Conservation (phyloP, 1,140 invertebrate genomes). For the Heliconius hermathena region DNA sequence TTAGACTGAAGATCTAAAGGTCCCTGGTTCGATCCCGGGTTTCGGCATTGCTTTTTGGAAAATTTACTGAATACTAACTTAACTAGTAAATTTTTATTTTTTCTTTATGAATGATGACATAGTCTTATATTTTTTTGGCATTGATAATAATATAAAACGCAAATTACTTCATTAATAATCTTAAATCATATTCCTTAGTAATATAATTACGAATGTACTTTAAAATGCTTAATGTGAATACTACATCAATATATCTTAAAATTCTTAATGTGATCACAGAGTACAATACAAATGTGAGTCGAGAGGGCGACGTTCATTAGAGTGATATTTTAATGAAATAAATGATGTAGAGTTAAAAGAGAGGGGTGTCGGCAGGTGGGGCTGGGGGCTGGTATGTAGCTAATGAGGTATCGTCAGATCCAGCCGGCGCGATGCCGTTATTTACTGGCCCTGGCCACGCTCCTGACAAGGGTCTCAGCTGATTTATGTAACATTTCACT, state of each 20-base stretch:
- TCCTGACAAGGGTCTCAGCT: conserved; percentile 65
- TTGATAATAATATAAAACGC: not conserved
- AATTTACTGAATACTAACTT: not conserved
- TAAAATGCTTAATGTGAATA: conserved; percentile 7
- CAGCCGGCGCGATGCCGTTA: conserved; percentile 60
- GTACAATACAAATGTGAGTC: conserved; percentile 23
- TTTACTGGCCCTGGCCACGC: conserved; percentile 55
- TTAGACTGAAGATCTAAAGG: not conserved
- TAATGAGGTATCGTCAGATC: conserved; percentile 53
- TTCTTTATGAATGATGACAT: too few relatives aligned
- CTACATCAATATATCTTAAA: conserved; percentile 1
- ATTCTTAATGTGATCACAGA: conserved; percentile 14
- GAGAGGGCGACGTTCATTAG: conserved; percentile 32
- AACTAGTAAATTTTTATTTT: too few relatives aligned
- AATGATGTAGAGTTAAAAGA: conserved; percentile 32
- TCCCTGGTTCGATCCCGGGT: conserved; percentile 3
- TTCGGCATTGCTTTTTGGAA: not conserved
- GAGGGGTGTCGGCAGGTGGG: conserved; percentile 32
- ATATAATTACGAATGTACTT: conserved; percentile 8
- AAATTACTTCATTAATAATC: not conserved
- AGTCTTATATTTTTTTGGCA: too few relatives aligned
- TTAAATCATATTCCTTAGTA: not conserved
- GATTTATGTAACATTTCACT: conserved; percentile 76
- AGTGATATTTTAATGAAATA: conserved; percentile 43
- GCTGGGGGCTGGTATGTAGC: conserved; percentile 37